phyloP scores from a whole-genome alignment of 2,888 invertebrate species.

The Coelogynopora nodosa region DNA sequence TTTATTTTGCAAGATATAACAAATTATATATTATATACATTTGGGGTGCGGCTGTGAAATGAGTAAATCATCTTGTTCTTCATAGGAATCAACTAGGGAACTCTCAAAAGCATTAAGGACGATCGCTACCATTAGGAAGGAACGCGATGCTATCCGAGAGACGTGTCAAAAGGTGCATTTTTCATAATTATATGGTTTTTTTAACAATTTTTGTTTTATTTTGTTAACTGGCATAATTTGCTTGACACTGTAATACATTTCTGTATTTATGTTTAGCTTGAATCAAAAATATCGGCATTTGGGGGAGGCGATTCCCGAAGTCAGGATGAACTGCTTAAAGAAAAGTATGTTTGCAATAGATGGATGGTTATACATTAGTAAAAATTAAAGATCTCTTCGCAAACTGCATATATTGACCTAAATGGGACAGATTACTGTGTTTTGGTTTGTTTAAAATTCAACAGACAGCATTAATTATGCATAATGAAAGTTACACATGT shows the following conservation, averaged over 20 bases:
- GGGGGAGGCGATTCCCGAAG: not conserved
- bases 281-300: not conserved
- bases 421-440: too few relatives aligned
- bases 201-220: not conserved
- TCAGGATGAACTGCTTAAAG: not conserved
- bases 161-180: not conserved
- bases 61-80: too few relatives aligned
- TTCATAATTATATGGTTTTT: not conserved
- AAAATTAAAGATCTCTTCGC: too few relatives aligned
- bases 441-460: too few relatives aligned
- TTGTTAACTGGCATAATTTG: not conserved
- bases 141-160: not conserved
- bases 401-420: too few relatives aligned
- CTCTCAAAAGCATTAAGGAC: not conserved
- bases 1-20: too few relatives aligned
- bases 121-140: not conserved
- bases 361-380: too few relatives aligned
- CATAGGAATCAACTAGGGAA: not conserved
- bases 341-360: too few relatives aligned
- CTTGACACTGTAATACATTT: not conserved
- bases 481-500: too few relatives aligned
- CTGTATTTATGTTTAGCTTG: not conserved
- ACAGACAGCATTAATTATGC: too few relatives aligned
- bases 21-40: too few relatives aligned
- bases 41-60: too few relatives aligned